These are phyloP conservation scores for Metacarcinus magister DNA, from an alignment of 2,888 invertebrate genomes.

Conservation along the genomic window DNA sequence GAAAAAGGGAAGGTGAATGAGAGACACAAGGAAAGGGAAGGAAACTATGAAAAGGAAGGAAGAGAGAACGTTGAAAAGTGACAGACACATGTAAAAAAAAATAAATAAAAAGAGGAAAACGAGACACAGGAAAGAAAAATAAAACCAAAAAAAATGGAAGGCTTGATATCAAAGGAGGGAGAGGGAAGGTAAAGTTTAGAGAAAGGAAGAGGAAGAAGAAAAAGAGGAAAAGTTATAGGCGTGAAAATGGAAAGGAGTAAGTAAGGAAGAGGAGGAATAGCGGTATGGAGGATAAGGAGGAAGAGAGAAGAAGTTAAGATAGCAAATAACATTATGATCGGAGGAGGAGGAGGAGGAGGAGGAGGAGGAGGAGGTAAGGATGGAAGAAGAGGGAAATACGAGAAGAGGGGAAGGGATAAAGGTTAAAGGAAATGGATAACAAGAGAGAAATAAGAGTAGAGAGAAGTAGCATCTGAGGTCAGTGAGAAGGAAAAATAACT, in stretches of 20 bases:
- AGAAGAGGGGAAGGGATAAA: slow-evolving; percentile 9
- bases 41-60: neutral
- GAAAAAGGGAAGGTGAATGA: neutral
- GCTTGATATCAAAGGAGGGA: neutral
- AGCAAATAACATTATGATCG: neutral
- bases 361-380: neutral
- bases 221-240: neutral
- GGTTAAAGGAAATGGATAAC: neutral
- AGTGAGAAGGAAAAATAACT: neutral
- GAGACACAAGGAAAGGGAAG: neutral
- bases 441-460: neutral
- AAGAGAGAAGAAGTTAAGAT: neutral
- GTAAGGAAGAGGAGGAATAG: neutral
- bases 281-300: neutral
- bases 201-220: neutral
- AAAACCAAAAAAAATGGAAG: neutral
- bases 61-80: neutral
- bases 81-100: neutral
- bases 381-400: slow-evolving; percentile 14
- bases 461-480: neutral
- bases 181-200: neutral
- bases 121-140: neutral
- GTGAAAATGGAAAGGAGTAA: neutral
- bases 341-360: neutral
- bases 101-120: neutral